Evolutionary conservation across 2,888 invertebrate genomes (phyloP).

Genomic region (Scaptomyza reducta): DNA sequence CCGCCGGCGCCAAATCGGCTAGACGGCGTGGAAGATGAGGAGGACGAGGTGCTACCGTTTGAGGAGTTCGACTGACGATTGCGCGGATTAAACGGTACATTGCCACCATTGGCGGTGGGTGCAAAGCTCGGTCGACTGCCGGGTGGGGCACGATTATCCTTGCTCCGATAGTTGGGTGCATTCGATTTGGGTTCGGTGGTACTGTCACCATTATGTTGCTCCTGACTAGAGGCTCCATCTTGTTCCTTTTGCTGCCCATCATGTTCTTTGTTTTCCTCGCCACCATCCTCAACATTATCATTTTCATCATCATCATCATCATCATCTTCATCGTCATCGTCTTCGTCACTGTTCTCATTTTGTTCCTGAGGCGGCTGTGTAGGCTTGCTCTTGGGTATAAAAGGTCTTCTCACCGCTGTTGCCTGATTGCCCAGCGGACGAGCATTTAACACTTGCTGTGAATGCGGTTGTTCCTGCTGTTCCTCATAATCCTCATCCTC

Average conservation of each 20-base stretch:
- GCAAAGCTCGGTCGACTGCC: constrained; percentile 53
- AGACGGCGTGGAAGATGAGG: constrained; percentile 18
- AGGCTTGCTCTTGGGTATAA: constrained; percentile 41
- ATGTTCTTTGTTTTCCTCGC: constrained; percentile 16
- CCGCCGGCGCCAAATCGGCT: constrained; percentile 58
- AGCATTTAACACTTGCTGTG: constrained; percentile 32
- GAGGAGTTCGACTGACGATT: constrained; percentile 29
- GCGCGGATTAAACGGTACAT: constrained; percentile 66
- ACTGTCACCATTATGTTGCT: constrained; percentile 16
- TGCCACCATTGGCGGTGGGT: constrained; percentile 45
- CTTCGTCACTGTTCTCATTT: constrained; percentile 51
- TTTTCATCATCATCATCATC: constrained; percentile 16
- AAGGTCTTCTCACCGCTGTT: constrained; percentile 46
- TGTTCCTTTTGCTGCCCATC: constrained; percentile 1
- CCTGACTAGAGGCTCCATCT: constrained; percentile 9
- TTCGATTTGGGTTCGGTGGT: constrained; percentile 44
- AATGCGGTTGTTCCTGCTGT: constrained; percentile 42
- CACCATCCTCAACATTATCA: constrained; percentile 14
- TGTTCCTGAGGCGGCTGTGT: constrained; percentile 37
- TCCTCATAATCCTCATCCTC: constrained; percentile 47
- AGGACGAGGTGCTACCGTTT: constrained; percentile 9
- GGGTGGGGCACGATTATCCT: constrained; percentile 63
- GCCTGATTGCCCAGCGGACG: constrained; percentile 34
- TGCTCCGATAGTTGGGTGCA: constrained; percentile 50
- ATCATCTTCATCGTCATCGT: constrained; percentile 39